Conservation (phyloP, 2,888 invertebrate genomes). For the Drosophila borborema region DNA sequence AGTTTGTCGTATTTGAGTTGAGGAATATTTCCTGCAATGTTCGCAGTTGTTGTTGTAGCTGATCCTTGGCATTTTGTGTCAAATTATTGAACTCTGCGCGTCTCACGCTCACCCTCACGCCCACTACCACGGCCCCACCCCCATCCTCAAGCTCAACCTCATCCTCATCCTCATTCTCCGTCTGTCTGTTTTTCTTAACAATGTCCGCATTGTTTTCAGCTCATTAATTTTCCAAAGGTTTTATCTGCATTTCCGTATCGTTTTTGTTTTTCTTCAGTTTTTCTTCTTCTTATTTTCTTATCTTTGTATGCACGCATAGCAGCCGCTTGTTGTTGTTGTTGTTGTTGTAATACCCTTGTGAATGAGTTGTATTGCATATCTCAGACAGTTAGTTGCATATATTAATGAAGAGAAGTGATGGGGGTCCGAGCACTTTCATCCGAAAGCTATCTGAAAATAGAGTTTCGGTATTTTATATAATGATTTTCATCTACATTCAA, state of each 20-base stretch:
- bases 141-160: not conserved
- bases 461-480: not conserved
- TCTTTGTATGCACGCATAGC: conserved; percentile 57
- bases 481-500: not conserved
- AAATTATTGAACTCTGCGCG: conserved; percentile 51
- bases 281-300: conserved; percentile 18
- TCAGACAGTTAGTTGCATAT: not conserved
- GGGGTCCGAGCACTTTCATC: not conserved
- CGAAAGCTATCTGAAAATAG: not conserved
- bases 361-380: conserved; percentile 11
- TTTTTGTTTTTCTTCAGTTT: conserved; percentile 20
- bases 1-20: conserved; percentile 31
- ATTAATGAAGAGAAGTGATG: not conserved
- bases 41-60: conserved; percentile 11
- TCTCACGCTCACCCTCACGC: not conserved
- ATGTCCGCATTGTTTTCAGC: conserved; percentile 78
- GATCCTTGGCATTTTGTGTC: conserved; percentile 66
- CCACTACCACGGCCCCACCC: not conserved
- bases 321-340: conserved; percentile 18
- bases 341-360: conserved; percentile 27
- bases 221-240: conserved; percentile 77
- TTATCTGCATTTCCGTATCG: conserved; percentile 79
- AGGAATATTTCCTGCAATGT: conserved; percentile 36
- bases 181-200: conserved; percentile 46
- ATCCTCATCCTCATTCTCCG: not conserved